These are phyloP conservation scores for Scolopax mira DNA, from an alignment of 2,113 vertebrate species.

Conservation along the genomic window DNA sequence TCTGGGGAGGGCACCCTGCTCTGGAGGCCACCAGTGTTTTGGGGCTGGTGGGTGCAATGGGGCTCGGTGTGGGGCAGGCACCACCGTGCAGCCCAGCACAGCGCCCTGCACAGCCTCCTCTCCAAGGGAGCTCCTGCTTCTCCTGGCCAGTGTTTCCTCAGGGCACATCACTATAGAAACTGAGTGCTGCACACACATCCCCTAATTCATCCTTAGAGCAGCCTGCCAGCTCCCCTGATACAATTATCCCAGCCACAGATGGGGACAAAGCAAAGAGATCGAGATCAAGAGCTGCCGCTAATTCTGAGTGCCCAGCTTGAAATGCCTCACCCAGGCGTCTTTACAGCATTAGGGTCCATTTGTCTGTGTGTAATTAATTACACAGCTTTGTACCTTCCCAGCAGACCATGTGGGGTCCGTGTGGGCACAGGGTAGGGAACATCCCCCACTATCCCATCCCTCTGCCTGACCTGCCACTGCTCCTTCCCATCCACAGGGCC, in stretches of 20 bases:
- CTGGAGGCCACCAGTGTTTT: fast-evolving
- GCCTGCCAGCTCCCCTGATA: background rate
- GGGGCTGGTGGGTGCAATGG: fast-evolving
- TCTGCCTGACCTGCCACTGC: background rate
- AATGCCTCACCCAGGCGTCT: background rate
- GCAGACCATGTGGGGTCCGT: background rate
- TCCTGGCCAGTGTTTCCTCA: background rate
- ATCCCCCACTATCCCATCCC: background rate
- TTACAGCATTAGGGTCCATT: background rate
- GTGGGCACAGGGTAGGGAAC: background rate
- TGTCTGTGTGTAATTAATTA: background rate
- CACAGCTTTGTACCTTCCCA: background rate
- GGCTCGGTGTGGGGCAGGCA: background rate
- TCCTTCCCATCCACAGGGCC: slow-evolving; percentile 76
- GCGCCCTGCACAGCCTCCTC: background rate
- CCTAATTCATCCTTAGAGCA: background rate
- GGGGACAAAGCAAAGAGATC: background rate
- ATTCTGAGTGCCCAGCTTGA: background rate
- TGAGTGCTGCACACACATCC: background rate
- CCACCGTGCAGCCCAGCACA: fast-evolving
- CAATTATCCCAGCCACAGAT: background rate
- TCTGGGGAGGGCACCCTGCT: background rate
- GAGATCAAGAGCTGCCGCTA: background rate
- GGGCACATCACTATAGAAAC: background rate
- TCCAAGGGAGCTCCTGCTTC: background rate